Evolutionary conservation across 2,797 vertebrate species (phyloP).

Genomic region (Melanotaenia maccullochi): DNA sequence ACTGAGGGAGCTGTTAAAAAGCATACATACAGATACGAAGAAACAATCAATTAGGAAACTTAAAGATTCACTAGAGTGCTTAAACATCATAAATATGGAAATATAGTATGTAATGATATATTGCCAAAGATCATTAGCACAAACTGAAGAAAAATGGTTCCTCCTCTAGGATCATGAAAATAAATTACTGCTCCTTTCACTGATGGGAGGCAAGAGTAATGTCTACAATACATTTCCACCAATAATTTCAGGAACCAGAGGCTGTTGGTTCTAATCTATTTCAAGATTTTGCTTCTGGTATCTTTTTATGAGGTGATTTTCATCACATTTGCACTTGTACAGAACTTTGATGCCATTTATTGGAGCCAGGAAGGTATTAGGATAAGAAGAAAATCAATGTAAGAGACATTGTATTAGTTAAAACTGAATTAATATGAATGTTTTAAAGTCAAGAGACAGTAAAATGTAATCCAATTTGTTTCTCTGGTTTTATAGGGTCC

Average conservation of each 20-base stretch:
- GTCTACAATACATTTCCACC: slow-evolving; percentile 47
- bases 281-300: slow-evolving; percentile 32
- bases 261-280: slow-evolving; percentile 41
- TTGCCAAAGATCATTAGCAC: slow-evolving; percentile 59
- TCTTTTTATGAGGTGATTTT: slow-evolving; percentile 53
- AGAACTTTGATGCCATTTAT: slow-evolving; percentile 5
- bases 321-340: slow-evolving; percentile 42
- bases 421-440: slow-evolving; percentile 1
- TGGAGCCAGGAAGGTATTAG: slow-evolving; percentile 9
- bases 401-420: slow-evolving; percentile 22
- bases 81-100: slow-evolving; percentile 59
- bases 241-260: slow-evolving; percentile 50
- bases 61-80: slow-evolving; percentile 37
- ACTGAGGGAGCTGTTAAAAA: slow-evolving; percentile 88
- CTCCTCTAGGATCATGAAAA: slow-evolving; percentile 57
- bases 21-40: slow-evolving; percentile 32
- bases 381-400: slow-evolving; percentile 3
- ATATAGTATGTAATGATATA: slow-evolving; percentile 45
- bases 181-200: slow-evolving; percentile 66
- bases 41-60: slow-evolving; percentile 58
- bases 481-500: slow-evolving; percentile 5
- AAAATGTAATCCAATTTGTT: slow-evolving; percentile 18
- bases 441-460: background rate
- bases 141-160: slow-evolving; percentile 52
- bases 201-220: slow-evolving; percentile 59